phyloP scores from a whole-genome alignment of 2,888 invertebrate species.

The Germaria angustata region DNA sequence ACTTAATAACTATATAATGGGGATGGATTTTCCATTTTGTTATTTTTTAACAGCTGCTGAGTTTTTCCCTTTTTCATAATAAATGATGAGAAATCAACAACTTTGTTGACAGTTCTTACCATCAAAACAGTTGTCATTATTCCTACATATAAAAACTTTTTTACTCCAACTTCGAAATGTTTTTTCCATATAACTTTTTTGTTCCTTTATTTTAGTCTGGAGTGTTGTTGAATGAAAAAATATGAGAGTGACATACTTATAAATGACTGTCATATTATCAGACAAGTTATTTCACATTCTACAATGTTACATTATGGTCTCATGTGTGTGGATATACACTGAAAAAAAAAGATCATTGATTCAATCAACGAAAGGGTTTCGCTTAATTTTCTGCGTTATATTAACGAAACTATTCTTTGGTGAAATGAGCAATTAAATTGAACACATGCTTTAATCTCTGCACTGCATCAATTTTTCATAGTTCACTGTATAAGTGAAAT shows the following conservation, averaged over 20 bases:
- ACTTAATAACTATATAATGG: too few species aligned
- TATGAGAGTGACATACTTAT: not conserved
- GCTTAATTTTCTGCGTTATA: too few species aligned
- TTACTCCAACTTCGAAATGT: not conserved
- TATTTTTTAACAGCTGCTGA: constrained; percentile 11
- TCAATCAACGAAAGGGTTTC: too few species aligned
- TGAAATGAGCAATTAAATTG: too few species aligned
- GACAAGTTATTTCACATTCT: not conserved
- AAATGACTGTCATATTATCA: constrained; percentile 12
- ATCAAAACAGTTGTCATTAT: constrained; percentile 9
- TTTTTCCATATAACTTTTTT: not conserved
- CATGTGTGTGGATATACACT: too few species aligned
- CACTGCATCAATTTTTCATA: too few species aligned
- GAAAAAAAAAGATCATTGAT: too few species aligned
- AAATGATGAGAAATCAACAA: constrained; percentile 41
- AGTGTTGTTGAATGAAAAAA: not conserved
- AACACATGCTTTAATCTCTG: too few species aligned
- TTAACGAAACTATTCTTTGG: too few species aligned
- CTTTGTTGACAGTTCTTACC: too few species aligned
- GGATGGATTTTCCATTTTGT: constrained; percentile 10
- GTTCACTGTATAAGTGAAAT: too few species aligned
- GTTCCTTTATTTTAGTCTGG: not conserved
- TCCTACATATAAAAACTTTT: not conserved
- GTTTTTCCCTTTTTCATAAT: constrained; percentile 14
- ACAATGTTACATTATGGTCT: too few species aligned